Percentiles rank a stretch among this genome's conserved stretches.
Evolutionary conservation across 2,888 invertebrate genomes (phyloP).

Genomic region (Ophraella communa): DNA sequence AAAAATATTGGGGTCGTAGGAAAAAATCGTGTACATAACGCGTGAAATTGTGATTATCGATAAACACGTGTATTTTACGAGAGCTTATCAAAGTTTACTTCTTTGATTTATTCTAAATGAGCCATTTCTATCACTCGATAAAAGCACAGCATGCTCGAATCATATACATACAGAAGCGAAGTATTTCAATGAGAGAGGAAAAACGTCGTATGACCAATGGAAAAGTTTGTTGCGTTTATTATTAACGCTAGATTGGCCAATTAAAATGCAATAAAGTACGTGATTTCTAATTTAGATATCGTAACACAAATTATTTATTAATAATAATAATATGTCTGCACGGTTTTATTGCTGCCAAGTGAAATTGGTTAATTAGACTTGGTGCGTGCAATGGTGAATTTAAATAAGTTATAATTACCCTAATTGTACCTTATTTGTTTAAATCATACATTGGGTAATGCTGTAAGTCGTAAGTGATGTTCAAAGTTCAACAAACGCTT

Average conservation of each 20-base stretch:
- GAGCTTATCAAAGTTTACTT: no score
- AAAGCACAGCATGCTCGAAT: no score
- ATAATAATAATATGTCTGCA: background rate
- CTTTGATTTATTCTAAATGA: no score
- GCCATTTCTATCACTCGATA: no score
- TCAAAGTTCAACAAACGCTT: background rate
- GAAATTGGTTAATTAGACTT: slow-evolving; percentile 2
- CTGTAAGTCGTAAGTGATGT: background rate
- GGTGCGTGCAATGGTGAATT: background rate
- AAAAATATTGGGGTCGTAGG: no score
- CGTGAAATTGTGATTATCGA: no score
- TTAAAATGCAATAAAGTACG: background rate
- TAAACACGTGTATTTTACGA: no score
- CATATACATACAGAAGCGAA: no score
- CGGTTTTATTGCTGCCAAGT: background rate
- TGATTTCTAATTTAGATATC: background rate
- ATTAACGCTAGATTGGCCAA: background rate
- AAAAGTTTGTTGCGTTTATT: background rate
- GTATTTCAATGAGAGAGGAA: no score
- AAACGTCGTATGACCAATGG: no score
- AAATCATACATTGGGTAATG: background rate
- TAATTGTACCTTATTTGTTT: background rate
- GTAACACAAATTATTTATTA: background rate
- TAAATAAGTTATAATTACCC: background rate
- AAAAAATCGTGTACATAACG: no score